Evolutionary conservation across 2,113 vertebrate genomes (phyloP).

Genomic region (Podarcis raffonei): DNA sequence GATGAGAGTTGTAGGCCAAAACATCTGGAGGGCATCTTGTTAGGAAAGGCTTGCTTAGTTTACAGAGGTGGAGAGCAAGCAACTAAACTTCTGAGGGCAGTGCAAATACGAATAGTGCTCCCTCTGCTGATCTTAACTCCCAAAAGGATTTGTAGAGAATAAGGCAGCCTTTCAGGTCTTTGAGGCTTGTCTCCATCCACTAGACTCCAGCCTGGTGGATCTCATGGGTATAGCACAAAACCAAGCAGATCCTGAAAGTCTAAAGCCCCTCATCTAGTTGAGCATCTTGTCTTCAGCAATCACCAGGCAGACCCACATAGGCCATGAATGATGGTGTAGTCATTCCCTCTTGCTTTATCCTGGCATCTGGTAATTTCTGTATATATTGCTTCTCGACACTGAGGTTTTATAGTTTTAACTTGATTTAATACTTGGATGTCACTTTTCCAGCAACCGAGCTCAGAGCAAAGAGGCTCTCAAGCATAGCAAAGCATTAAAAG

Average conservation of each 20-base stretch:
- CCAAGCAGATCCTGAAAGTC: background rate
- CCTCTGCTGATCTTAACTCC: too few relatives aligned
- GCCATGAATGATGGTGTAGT: background rate
- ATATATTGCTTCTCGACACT: background rate
- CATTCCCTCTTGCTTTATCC: background rate
- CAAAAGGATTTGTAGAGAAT: too few relatives aligned
- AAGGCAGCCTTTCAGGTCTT: too few relatives aligned
- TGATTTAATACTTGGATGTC: background rate
- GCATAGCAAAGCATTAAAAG: background rate
- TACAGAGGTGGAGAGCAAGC: background rate
- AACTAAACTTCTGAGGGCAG: too few relatives aligned
- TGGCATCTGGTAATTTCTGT: background rate
- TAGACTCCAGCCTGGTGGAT: too few relatives aligned
- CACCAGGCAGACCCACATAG: background rate
- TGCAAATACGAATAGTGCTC: too few relatives aligned
- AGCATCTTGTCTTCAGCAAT: background rate
- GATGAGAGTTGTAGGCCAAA: too few relatives aligned
- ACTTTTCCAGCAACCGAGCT: background rate
- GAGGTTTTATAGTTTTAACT: background rate
- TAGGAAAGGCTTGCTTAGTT: background rate
- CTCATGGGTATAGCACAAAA: too few relatives aligned
- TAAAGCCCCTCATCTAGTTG: background rate
- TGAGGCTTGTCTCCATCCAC: too few relatives aligned
- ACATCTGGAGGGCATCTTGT: too few relatives aligned
- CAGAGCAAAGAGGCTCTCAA: background rate